Evolutionary conservation across 1,140 invertebrate species (phyloP).

Genomic region (Monochamus saltuarius): DNA sequence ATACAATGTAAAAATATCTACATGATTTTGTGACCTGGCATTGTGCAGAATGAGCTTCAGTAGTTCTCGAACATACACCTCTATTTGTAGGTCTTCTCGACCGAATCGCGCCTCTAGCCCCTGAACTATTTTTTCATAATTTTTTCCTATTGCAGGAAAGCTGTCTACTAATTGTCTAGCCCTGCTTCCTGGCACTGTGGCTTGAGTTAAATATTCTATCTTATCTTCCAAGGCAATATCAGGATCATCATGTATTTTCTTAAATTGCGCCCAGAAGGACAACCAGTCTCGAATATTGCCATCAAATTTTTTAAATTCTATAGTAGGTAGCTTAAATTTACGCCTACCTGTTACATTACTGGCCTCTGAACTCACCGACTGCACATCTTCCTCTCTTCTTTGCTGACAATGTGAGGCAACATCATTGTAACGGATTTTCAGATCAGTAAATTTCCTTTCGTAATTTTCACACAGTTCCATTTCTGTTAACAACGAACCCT

Average conservation of each 20-base stretch:
- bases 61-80: background rate
- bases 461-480: too few species aligned
- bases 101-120: background rate
- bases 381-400: too few species aligned
- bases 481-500: too few species aligned
- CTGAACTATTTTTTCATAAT: too few species aligned
- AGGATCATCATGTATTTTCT: background rate
- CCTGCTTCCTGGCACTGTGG: slow-evolving; percentile 8
- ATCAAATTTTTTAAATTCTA: background rate
- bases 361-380: too few species aligned
- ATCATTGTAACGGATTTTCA: too few species aligned
- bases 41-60: too few species aligned
- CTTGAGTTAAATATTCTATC: slow-evolving; percentile 12
- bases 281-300: background rate
- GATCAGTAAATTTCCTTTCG: too few species aligned
- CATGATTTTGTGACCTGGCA: too few species aligned
- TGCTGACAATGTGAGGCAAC: too few species aligned
- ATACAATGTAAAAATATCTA: too few species aligned
- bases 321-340: slow-evolving; percentile 10
- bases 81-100: background rate
- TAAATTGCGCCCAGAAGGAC: too few species aligned
- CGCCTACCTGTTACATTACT: background rate
- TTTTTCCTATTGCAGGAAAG: slow-evolving; percentile 5
- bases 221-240: slow-evolving; percentile 6
- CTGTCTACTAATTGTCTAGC: slow-evolving; percentile 4